These are phyloP conservation scores for Vicugna pacos DNA, from an alignment of 2,113 vertebrate genomes.

Conservation along the genomic window DNA sequence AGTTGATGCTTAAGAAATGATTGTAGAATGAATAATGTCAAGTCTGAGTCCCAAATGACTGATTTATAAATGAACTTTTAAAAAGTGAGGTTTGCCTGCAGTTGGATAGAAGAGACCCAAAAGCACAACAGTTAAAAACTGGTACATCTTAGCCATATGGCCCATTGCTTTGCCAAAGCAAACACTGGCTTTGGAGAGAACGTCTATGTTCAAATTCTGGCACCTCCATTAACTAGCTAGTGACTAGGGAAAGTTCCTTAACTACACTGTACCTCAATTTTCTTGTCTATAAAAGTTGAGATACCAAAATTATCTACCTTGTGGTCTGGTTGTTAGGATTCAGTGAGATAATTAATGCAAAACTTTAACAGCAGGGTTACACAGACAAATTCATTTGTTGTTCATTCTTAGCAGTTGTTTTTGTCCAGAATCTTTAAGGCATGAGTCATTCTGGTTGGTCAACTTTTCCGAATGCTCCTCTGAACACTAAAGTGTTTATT, in stretches of 20 bases:
- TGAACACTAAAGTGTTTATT: neutral
- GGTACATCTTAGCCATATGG: neutral
- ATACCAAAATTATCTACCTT: neutral
- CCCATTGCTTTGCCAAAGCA: neutral
- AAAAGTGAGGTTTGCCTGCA: neutral
- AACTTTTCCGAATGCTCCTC: neutral
- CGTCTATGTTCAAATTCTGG: neutral
- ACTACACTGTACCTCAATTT: neutral
- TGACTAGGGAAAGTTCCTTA: neutral
- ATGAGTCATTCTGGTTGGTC: neutral
- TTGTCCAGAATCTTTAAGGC: neutral
- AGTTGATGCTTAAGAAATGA: neutral
- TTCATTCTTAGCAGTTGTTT: neutral
- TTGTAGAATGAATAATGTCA: neutral
- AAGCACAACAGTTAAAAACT: neutral
- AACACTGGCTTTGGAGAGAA: neutral
- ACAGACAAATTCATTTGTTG: neutral
- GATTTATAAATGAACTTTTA: constrained; percentile 7
- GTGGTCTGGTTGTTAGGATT: neutral
- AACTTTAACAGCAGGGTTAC: neutral
- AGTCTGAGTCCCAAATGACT: constrained; percentile 14
- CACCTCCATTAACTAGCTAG: neutral
- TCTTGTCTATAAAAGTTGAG: neutral
- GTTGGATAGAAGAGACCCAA: neutral
- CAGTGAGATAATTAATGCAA: neutral